phyloP scores from a whole-genome alignment of 2,888 invertebrate species.

The Meteorus cinctellus region DNA sequence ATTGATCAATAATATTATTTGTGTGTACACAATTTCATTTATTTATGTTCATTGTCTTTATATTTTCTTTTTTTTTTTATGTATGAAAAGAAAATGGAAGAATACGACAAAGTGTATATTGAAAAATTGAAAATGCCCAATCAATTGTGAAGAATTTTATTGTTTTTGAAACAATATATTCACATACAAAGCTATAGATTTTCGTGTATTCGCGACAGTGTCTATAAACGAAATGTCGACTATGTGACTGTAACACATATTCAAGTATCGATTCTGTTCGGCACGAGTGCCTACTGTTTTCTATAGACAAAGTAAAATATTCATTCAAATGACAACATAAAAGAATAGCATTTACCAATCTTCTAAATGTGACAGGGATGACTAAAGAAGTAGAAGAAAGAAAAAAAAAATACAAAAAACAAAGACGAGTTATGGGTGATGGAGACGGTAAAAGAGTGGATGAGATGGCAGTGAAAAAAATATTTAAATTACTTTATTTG shows the following conservation, averaged over 20 bases:
- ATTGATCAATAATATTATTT: too few relatives aligned
- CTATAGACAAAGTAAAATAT: constrained; percentile 40
- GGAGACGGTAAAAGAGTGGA: constrained; percentile 22
- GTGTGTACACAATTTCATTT: background rate
- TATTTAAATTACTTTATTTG: constrained; percentile 18
- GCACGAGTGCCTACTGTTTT: constrained; percentile 18
- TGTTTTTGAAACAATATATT: background rate
- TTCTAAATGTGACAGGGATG: constrained; percentile 8
- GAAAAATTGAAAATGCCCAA: background rate
- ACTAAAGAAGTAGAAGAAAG: background rate
- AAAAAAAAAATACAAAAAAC: background rate
- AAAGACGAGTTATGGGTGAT: background rate
- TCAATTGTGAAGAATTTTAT: background rate
- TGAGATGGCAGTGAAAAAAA: constrained; percentile 16
- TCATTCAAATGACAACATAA: constrained; percentile 33
- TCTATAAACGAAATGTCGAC: constrained; percentile 22
- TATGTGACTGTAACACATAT: constrained; percentile 21
- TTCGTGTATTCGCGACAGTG: background rate
- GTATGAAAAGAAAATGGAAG: background rate
- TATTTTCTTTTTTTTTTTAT: background rate
- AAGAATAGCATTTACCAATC: constrained; percentile 20
- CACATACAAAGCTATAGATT: background rate
- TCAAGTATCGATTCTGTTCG: constrained; percentile 34
- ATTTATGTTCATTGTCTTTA: background rate
- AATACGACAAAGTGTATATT: background rate